Conservation (phyloP, 1,140 invertebrate genomes). For the Subanguina moxae region DNA sequence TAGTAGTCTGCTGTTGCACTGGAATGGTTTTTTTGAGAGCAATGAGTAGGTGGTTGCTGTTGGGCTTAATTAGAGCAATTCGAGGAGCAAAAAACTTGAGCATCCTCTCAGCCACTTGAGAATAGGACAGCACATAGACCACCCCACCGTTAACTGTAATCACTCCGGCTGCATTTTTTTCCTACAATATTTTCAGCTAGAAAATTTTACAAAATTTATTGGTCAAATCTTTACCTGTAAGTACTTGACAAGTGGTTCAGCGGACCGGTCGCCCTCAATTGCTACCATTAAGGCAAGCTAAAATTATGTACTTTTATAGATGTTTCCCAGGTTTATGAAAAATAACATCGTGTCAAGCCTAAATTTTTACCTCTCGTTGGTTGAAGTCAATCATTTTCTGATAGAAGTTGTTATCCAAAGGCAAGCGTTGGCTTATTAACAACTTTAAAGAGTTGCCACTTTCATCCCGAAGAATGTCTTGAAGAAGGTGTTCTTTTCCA, state of each 20-base stretch:
- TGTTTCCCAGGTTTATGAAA: no score
- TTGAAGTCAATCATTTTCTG: constrained; percentile 37
- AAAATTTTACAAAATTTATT: neutral
- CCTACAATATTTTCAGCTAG: constrained; percentile 23
- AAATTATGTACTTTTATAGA: no score
- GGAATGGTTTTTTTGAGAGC: constrained; percentile 20
- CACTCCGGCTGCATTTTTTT: constrained; percentile 45
- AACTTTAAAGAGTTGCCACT: constrained; percentile 26
- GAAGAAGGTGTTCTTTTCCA: constrained; percentile 41
- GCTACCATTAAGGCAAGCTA: constrained; percentile 37
- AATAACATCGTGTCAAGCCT: no score
- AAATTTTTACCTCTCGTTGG: constrained; percentile 8
- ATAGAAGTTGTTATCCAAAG: constrained; percentile 32
- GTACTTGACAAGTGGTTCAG: constrained; percentile 42
- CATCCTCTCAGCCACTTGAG: constrained; percentile 26
- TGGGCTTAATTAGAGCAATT: constrained; percentile 22
- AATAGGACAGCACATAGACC: constrained; percentile 37
- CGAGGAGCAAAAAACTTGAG: constrained; percentile 46
- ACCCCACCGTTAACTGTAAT: constrained; percentile 18
- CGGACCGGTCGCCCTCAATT: constrained; percentile 14
- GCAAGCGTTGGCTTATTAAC: constrained; percentile 37
- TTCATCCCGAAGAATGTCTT: constrained; percentile 42
- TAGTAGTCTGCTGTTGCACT: neutral
- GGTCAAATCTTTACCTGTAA: constrained; percentile 21
- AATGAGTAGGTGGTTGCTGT: constrained; percentile 25